Base-by-base conservation (phyloP, 2,113 vertebrate genomes). In the Equus quagga region DNA sequence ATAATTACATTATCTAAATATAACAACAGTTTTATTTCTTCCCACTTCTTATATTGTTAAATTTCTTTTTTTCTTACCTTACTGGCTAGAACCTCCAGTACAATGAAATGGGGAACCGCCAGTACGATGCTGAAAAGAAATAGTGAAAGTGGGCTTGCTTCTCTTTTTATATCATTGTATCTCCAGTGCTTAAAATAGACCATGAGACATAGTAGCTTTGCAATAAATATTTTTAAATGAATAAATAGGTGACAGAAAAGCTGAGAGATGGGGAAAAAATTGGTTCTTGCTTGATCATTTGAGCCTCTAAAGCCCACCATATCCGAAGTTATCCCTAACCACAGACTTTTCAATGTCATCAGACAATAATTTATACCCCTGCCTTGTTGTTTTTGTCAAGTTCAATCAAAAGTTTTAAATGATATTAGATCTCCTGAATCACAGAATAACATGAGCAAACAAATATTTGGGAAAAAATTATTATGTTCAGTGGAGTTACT, bases 191-290 rank as follows among this genome's bases (percentile, higher is more conserved):
- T 81, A 60, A 94, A 87, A 81, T 81, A 81, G 76, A 70, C 13
- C 28, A 73, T 73, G 12, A 26, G 8, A 44, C 51, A 81, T n/a
- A 87, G 36, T 17, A 85, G 41, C 33, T 90, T 93, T 81, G 90
- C 67, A 90, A 46, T 51, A 75, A 80, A 86, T 69, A 90, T 78
- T 96, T 82, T 94, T 85, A 91, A 49, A 75, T 91, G 23, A 82
- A 91, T 75, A 89, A 76, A 76, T 76, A 17, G 64, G 49, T 97
- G 67, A 88, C 15, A 83, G 36, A 24, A 64, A 65, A 64, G 14
- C 19, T 87, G 60, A 69, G 67, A 76, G 17, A 28, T 64, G n/a
- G 24, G 44, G 28, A 36, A 94, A 76, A 56, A 76, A 56, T n/a
- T 88, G 21, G 36, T 33, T 96, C n/a, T 54, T 88, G 7, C 15